Percentiles rank a stretch among this genome's conserved stretches.
Conservation (phyloP, 2,113 vertebrate genomes). For the Heloderma charlesbogerti region DNA sequence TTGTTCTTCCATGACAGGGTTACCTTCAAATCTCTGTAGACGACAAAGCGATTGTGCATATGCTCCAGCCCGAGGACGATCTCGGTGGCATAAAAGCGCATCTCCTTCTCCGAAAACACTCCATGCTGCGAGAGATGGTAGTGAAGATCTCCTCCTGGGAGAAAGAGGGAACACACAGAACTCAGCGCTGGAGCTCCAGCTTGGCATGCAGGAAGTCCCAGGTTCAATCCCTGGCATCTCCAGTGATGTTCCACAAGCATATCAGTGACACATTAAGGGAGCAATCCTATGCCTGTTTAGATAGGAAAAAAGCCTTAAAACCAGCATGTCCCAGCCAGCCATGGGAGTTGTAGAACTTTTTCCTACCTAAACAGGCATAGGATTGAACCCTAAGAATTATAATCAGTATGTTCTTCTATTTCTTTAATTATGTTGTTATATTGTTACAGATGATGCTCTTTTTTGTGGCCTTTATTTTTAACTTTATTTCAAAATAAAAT, state of each 20-base stretch:
- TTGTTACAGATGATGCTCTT: too few species aligned
- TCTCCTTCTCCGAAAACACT: conserved; percentile 97
- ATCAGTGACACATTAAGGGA: too few species aligned
- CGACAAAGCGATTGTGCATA: conserved; percentile 96
- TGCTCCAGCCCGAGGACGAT: conserved; percentile 97
- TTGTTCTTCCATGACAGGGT: accelerated
- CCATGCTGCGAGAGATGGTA: conserved; percentile 98
- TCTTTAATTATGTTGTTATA: too few species aligned
- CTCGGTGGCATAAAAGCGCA: conserved; percentile 96
- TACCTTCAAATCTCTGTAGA: conserved; percentile 98
- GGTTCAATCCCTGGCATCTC: neutral
- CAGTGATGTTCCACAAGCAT: neutral
- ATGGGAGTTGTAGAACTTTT: too few species aligned
- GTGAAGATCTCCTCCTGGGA: conserved; percentile 93
- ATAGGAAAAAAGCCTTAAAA: too few species aligned
- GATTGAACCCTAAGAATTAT: too few species aligned
- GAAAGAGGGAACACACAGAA: neutral
- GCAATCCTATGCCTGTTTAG: too few species aligned
- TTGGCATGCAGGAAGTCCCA: neutral
- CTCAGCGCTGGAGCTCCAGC: neutral
- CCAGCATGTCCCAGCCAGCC: too few species aligned
- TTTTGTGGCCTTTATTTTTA: too few species aligned
- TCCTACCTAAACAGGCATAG: too few species aligned
- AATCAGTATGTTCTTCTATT: too few species aligned
- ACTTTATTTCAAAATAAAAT: too few species aligned